Conservation (phyloP, 2,113 vertebrate species). For the Hystrix brachyura region DNA sequence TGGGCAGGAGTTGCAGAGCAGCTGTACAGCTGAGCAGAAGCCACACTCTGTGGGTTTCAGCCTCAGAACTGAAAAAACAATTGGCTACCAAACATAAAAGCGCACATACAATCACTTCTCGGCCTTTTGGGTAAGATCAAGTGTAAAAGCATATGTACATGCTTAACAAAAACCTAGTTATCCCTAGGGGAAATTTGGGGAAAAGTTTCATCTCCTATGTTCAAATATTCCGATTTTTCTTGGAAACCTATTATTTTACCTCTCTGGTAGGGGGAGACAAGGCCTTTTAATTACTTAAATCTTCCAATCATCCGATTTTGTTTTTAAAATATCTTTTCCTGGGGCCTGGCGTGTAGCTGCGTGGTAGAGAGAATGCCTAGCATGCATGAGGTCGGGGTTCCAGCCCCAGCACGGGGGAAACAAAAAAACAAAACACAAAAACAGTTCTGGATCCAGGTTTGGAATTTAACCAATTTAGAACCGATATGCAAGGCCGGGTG, state of each 20-base stretch:
- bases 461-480: conserved; percentile 21
- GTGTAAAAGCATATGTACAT: not conserved
- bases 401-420: not conserved
- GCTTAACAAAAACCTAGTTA: not conserved
- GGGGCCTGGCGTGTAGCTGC: not conserved
- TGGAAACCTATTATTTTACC: not conserved
- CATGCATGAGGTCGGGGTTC: not conserved
- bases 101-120: not conserved
- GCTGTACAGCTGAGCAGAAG: too few species aligned
- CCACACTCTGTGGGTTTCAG: not conserved
- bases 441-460: not conserved
- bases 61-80: not conserved
- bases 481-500: not conserved
- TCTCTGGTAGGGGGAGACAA: not conserved
- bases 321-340: not conserved
- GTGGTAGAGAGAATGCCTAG: not conserved
- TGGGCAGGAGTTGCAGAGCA: not conserved
- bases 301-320: not conserved
- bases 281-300: not conserved
- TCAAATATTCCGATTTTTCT: not conserved
- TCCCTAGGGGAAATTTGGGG: not conserved
- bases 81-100: not conserved
- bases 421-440: not conserved
- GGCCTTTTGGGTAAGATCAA: too few species aligned
- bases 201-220: not conserved